Conservation (phyloP, 2,797 vertebrate genomes). For the Macropus fuliginosus region DNA sequence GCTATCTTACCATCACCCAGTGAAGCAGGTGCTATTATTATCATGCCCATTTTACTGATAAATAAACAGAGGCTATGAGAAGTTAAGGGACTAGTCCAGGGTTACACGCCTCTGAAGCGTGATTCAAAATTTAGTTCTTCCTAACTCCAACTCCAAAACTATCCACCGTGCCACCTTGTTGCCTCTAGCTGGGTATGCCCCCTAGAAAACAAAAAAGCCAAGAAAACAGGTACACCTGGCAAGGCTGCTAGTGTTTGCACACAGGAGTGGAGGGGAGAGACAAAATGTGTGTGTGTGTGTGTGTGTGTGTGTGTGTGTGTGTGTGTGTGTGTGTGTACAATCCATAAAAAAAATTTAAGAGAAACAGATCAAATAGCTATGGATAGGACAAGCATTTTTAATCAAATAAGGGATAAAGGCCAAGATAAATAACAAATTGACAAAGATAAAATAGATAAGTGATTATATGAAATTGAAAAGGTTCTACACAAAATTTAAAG, state of each 20-base stretch:
- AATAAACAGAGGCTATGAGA: constrained; percentile 20
- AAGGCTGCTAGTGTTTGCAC: not conserved
- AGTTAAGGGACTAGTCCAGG: constrained; percentile 1
- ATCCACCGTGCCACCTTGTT: not conserved
- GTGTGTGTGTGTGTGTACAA: too few species aligned
- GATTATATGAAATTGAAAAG: not conserved
- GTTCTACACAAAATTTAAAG: not conserved
- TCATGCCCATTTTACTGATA: not conserved
- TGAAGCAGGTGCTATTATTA: not conserved
- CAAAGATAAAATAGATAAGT: not conserved
- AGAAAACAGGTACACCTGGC: not conserved
- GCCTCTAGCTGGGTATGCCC: not conserved
- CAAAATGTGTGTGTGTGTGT: not conserved
- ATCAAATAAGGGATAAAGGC: not conserved
- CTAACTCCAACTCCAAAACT: not conserved
- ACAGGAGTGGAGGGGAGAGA: not conserved
- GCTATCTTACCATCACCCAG: constrained; percentile 9
- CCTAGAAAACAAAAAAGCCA: not conserved
- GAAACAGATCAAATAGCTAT: not conserved
- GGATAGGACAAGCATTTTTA: not conserved
- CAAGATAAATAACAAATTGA: not conserved
- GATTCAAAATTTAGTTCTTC: not conserved
- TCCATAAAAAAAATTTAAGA: not conserved
- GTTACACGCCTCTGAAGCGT: not conserved
- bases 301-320: too few species aligned